Conservation (phyloP, 2,113 vertebrate species). For the Trinectes maculatus region DNA sequence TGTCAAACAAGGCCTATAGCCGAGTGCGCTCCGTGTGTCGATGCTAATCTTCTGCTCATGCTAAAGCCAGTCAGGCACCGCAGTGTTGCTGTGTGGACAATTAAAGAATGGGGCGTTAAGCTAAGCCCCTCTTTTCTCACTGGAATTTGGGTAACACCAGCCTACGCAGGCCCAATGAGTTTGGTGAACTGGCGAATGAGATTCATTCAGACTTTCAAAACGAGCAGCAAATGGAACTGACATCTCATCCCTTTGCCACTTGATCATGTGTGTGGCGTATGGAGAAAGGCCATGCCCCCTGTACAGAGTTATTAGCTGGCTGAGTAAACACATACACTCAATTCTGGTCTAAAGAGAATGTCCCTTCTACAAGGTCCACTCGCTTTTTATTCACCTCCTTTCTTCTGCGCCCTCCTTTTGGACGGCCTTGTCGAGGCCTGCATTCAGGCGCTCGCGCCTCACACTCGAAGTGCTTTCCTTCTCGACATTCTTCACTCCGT, state of each 20-base stretch:
- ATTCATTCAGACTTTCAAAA: slow-evolving; percentile 67
- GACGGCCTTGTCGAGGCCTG: slow-evolving; percentile 70
- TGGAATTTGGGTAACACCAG: slow-evolving; percentile 62
- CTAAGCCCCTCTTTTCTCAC: slow-evolving; percentile 58
- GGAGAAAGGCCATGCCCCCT: slow-evolving; percentile 71
- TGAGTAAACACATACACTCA: slow-evolving; percentile 78
- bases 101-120: slow-evolving; percentile 62
- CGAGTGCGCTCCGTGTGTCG: slow-evolving; percentile 54
- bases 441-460: slow-evolving; percentile 62
- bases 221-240: slow-evolving; percentile 68
- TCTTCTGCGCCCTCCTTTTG: slow-evolving; percentile 53
- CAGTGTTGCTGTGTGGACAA: slow-evolving; percentile 52
- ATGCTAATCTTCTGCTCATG: slow-evolving; percentile 59
- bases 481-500: slow-evolving; percentile 66
- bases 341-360: slow-evolving; percentile 63
- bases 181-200: slow-evolving; percentile 48
- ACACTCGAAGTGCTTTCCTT: slow-evolving; percentile 50
- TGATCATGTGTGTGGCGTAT: slow-evolving; percentile 69
- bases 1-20: slow-evolving; percentile 53
- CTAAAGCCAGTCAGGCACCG: slow-evolving; percentile 63
- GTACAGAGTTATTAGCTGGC: slow-evolving; percentile 79
- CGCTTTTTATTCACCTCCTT: slow-evolving; percentile 67
- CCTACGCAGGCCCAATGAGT: slow-evolving; percentile 48
- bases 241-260: slow-evolving; percentile 70
- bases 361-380: slow-evolving; percentile 55